Base-by-base conservation (phyloP, 1,140 invertebrate genomes). In the Rhynchophorus ferrugineus region DNA sequence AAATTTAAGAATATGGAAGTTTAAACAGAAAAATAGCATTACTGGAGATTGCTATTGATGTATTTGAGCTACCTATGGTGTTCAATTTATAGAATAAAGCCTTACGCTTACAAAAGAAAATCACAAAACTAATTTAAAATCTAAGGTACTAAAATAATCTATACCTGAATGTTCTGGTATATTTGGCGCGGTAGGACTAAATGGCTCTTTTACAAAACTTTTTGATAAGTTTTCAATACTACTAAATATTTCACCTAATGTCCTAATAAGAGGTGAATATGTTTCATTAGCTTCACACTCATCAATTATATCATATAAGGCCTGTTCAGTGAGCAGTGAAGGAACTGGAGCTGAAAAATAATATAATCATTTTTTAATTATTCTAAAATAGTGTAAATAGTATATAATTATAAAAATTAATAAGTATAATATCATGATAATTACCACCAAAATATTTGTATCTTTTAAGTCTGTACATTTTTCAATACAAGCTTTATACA, bases 181-280 rank as follows among this genome's bases (percentile, higher is more conserved):
- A 16, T 73, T 73, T 36, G 69, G 65, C 13, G 75, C 70, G 17
- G 73, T 71, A 35, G 73, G 67, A 49, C 62, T 68, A 37, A 58
- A 71, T 67, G 36, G 67, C 67, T 38, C 57, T 49, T 70, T 68
- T 36, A 77, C 70, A 69, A 87, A 86, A 72, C 85, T 87, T 45
- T 75, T 72, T 57, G 80, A 77, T n/a, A 90, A 66, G 19, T 76
- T 76, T 48, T 86, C 81, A 38, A 83, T 76, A 45, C 75, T 80
- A 42, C 81, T 85, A 68, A 83, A 89, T n/a, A 87, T 78, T 60
- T 81, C 75, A 16, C 81, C 81, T 22, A 89, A 69, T 17, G 79
- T 81, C 34, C 82, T 75, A 51, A 85, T 81, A 13, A 90, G 67
- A 35, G 75, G 71, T 11, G 81, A 78, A 71, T 82, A 88, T 45